phyloP scores from a whole-genome alignment of 2,797 vertebrate genomes.

The Cuculus canorus region DNA sequence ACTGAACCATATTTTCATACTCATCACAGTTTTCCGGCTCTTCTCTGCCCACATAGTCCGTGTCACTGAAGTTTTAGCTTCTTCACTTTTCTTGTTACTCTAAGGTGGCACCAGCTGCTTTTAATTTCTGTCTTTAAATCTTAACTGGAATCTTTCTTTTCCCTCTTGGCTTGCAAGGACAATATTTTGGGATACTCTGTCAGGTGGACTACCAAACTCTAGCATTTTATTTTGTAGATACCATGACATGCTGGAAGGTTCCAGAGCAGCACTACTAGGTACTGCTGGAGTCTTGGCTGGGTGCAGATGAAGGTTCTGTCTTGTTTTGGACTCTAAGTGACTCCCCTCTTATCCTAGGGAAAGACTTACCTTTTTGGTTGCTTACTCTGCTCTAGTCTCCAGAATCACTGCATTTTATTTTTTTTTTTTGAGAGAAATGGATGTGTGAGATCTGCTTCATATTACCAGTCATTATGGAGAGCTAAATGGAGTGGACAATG shows the following conservation, averaged over 20 bases:
- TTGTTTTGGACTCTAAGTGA: neutral
- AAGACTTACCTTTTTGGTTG: neutral
- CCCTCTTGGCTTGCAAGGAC: neutral
- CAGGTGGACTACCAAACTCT: neutral
- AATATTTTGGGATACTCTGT: neutral
- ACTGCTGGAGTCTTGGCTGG: neutral
- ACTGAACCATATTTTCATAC: neutral
- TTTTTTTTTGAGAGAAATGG: neutral
- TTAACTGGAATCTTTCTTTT: neutral
- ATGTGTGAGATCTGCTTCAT: neutral
- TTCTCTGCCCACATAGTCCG: neutral
- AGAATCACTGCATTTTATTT: neutral
- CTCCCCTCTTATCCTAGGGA: neutral
- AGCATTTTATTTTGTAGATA: neutral
- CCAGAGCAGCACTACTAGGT: neutral
- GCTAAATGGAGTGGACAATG: neutral
- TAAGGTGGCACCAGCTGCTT: neutral
- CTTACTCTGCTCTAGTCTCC: neutral
- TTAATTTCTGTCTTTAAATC: neutral
- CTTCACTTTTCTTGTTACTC: neutral
- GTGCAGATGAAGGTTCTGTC: neutral
- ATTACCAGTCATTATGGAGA: neutral
- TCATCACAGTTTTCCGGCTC: neutral
- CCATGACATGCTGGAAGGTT: neutral
- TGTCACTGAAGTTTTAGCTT: neutral